Percentiles rank a stretch among this genome's conserved stretches.
Evolutionary conservation across 2,888 invertebrate genomes (phyloP).

Genomic region (Acleris cristana): DNA sequence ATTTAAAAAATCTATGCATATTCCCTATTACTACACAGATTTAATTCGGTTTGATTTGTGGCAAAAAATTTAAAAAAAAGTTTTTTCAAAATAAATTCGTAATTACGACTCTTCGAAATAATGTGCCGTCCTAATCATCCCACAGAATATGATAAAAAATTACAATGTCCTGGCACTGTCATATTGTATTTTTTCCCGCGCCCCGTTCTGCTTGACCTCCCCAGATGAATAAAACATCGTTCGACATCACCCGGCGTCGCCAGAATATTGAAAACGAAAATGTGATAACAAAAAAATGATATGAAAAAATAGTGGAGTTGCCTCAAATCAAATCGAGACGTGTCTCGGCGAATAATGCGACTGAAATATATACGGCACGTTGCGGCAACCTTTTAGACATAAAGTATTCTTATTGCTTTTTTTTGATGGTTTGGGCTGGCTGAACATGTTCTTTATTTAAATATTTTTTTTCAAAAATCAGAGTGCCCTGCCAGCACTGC

Average conservation of each 20-base stretch:
- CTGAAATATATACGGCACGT: conserved; percentile 1
- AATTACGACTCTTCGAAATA: too few species aligned
- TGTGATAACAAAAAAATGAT: conserved; percentile 37
- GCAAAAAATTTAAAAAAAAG: too few species aligned
- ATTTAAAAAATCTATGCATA: too few species aligned
- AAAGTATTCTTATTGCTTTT: too few species aligned
- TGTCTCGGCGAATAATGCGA: conserved; percentile 20
- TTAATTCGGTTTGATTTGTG: too few species aligned
- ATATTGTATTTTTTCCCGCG: conserved; percentile 48
- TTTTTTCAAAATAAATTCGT: too few species aligned
- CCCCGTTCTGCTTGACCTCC: conserved; percentile 48
- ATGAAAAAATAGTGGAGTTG: conserved; percentile 29
- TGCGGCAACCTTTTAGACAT: neutral
- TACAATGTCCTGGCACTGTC: conserved; percentile 32
- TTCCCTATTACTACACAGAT: too few species aligned
- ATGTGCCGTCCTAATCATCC: conserved; percentile 10
- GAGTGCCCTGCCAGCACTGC: too few species aligned
- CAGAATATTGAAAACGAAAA: conserved; percentile 45
- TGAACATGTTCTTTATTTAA: too few species aligned
- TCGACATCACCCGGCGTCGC: conserved; percentile 43
- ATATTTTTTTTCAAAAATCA: too few species aligned
- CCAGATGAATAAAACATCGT: conserved; percentile 57
- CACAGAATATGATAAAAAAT: conserved; percentile 36
- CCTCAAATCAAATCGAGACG: conserved; percentile 32
- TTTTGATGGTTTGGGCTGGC: too few species aligned